phyloP scores from a whole-genome alignment of 2,888 invertebrate genomes.

The Oligia latruncula region DNA sequence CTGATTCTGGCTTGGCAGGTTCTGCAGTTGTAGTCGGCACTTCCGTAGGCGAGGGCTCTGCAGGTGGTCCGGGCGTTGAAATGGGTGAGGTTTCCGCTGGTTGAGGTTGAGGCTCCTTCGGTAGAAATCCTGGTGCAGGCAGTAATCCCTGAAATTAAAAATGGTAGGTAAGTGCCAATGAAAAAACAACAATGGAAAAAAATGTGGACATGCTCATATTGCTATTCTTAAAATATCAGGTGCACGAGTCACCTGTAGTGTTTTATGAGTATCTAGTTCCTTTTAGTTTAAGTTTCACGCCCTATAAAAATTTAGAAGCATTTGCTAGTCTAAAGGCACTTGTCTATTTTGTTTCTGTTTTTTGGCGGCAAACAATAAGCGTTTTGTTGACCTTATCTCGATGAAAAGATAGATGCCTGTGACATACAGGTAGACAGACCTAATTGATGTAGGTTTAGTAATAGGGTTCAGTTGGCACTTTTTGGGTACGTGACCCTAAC shows the following conservation, averaged over 20 bases:
- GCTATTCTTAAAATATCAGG: slow-evolving; percentile 9
- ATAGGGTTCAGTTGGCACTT: not conserved
- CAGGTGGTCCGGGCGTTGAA: slow-evolving; percentile 56
- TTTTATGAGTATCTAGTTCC: not conserved
- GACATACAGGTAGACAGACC: not conserved
- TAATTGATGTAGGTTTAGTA: no score
- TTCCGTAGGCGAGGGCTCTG: slow-evolving; percentile 67
- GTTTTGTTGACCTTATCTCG: no score
- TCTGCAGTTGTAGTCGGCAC: slow-evolving; percentile 60
- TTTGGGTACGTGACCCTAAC: not conserved
- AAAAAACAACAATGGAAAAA: not conserved
- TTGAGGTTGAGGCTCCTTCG: slow-evolving; percentile 67
- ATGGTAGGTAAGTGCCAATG: not conserved
- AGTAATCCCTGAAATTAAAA: slow-evolving; percentile 78
- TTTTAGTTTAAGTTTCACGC: no score
- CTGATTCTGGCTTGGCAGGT: slow-evolving; percentile 57
- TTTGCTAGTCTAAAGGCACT: not conserved
- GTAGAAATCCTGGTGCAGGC: slow-evolving; percentile 70
- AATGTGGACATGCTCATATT: not conserved
- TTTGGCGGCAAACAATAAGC: not conserved
- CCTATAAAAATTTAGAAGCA: not conserved
- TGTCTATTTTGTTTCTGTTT: not conserved
- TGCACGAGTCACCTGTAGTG: not conserved
- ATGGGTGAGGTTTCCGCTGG: slow-evolving; percentile 58
- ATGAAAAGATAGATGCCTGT: not conserved